Base-by-base conservation (phyloP, 2,797 vertebrate genomes). In the Sebastes alutus region DNA sequence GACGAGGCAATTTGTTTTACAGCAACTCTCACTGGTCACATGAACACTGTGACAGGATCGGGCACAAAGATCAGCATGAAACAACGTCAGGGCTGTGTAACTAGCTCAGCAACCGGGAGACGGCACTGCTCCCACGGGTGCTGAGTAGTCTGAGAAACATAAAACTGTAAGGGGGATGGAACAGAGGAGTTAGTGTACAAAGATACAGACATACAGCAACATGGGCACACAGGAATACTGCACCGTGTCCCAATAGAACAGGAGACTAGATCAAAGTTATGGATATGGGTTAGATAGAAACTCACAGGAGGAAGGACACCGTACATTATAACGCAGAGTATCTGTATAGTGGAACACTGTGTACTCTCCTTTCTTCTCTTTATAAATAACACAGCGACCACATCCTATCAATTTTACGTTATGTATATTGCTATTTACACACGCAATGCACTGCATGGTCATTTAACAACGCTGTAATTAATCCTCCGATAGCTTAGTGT, bases 21-120 rank as follows among this genome's bases (percentile, higher is more conserved):
- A 86, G 72, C 68, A 67, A 54, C 38, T 80, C 60, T 82, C 59
- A 73, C 20, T 58, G 83, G 56, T 74, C 56, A 78, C 33, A 68
- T 60, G 61, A 38, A 63, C 62, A 82, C 30, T 56, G 71, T 49
- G 82, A 75, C 65, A 82, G 59, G 35, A 83, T 69, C 29, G 22
- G 35, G 66, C 20, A 78, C 59, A 80, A 65, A 64, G 64, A 87
- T 70, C 80, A 60, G 78, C 72, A 75, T 13, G 81, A 81, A 90
- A 85, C 81, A 84, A 79, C 84, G 83, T 86, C 77, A 81, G 81
- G 20, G 49, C 55, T 77, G 84, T 77, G 81, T 79, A 90, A 92
- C 81, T 84, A 89, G 79, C 81, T 88, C 79, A 88, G 92, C 87
- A 88, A 81, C 87, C 75, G 85, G 74, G 75, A 89, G 88, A 88